Evolutionary conservation across 2,888 invertebrate species (phyloP).

Genomic region (Chironomus riparius): DNA sequence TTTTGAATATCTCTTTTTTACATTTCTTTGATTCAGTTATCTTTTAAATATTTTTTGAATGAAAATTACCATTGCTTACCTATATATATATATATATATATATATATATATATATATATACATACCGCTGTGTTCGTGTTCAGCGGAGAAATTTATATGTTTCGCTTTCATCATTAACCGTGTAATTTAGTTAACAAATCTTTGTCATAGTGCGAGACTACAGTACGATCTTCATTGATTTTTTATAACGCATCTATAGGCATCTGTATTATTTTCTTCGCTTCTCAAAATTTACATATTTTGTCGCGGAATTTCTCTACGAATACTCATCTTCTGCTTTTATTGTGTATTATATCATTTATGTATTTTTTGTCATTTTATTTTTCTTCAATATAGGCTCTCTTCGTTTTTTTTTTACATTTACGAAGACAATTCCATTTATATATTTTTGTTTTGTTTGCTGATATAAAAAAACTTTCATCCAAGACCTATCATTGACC

Average conservation of each 20-base stretch:
- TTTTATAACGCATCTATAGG: background rate
- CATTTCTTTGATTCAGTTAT: background rate
- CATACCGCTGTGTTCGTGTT: background rate
- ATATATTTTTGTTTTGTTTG: too few relatives aligned
- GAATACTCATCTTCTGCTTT: background rate
- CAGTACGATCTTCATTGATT: background rate
- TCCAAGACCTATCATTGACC: slow-evolving; percentile 16
- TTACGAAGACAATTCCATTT: background rate
- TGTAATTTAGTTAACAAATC: slow-evolving; percentile 11
- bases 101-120: too few relatives aligned
- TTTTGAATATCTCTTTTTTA: slow-evolving; percentile 1
- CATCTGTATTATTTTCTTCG: background rate
- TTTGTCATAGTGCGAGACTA: background rate
- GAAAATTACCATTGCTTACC: background rate
- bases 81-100: too few relatives aligned
- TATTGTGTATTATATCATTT: slow-evolving; percentile 2
- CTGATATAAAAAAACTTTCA: slow-evolving; percentile 9
- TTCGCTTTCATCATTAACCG: slow-evolving; percentile 14
- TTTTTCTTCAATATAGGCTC: background rate
- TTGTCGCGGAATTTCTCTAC: too few relatives aligned
- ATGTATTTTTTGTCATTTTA: background rate
- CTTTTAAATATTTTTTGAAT: background rate
- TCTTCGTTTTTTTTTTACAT: background rate
- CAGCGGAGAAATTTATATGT: background rate
- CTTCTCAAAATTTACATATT: background rate